Base-by-base conservation (phyloP, 1,140 invertebrate genomes). In the Eulimnadia texana region DNA sequence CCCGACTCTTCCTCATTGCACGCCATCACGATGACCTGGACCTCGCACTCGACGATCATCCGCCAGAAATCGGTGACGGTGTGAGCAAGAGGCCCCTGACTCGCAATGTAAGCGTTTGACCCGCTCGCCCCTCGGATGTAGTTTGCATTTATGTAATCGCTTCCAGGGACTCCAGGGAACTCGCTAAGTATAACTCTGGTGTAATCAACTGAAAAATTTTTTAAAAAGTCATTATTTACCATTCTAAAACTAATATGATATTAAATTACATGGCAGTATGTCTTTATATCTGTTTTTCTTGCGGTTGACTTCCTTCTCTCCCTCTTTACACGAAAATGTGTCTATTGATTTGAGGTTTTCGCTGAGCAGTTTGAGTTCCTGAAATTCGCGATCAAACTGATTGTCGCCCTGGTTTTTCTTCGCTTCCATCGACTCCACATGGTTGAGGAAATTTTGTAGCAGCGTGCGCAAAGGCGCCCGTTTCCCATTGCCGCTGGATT, bases 81-180 rank as follows among this genome's bases (percentile, higher is more conserved):
- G 64, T 78, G 72, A 6, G 79, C 78, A 60, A 84, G 70, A 28
- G 83, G 83, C 27, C 83, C 84, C 74, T 86, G 78, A 47, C 76
- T 73, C 50, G 76, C 76, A 60, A 78, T 78, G 61, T 78, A 78
- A 2, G 75, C 75, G 19, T 68, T 66, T 10, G 73, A 74, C 6
- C 75, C 75, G 64, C 73, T 74, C 27, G 74, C 75, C 3, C 77
- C 80, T 65, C 77, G 75, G 57, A 84, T 82, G 61, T 75, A 76
- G 68, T 83, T 85, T 9, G 82, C 84, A 76, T 85, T 86, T 67
- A 86, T 83, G 70, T 84, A 85, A 72, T 85, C 82, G 64, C 78
- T 73, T 62, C 78, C 76, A 64, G 76, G 74, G 53, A 78, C 74
- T 42, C 77, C 76, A 27, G 74, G 76, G 70, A 79, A 79, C 67